Base-by-base conservation (phyloP, 2,797 vertebrate species). In the Hozukius guyotensis region DNA sequence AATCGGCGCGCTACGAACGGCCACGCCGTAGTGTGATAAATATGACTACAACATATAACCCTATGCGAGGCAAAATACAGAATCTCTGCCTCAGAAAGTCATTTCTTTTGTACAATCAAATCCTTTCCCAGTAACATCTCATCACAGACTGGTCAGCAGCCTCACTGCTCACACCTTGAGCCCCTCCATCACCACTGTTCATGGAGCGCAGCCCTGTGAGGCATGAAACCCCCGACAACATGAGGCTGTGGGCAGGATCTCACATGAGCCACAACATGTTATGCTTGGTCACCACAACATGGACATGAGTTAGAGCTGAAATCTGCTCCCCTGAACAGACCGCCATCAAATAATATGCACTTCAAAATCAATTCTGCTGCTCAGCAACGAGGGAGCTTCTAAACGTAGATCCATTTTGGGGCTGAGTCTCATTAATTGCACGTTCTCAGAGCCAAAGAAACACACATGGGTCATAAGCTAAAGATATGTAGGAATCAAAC, bases 341-440 rank as follows among this genome's bases (percentile, higher is more conserved):
- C 34, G 56, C 60, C n/a, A 84, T 86, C 52, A 87, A 88, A 90
- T 81, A 88, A 88, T 82, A 87, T 83, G 77, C 77, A 86, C 84
- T 90, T 92, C 83, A 91, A 87, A 92, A 87, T 86, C 80, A 88
- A 91, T 91, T 86, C 84, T 86, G 83, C 87, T 88, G 85, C 87
- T 80, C 83, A 84, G 87, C 86, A 90, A 92, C 83, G 61, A 69
- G 56, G 71, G 42, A 73, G 67, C 62, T 62, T 85, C 60, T 77
- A 84, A 80, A 87, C 78, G 73, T 80, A 70, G 65, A 79, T 88
- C 82, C 86, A 87, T 89, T 92, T 77, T 80, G 77, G 80, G 75
- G 60, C 69, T 0, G 36, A 80, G 66, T 79, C 72, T 87, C 73
- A 90, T 86, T 90, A 86, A 86, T 74, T 84, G 69, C 49, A 59